A percentile compares a stretch with the other conserved stretches of the same genome.
Conservation (phyloP, 2,797 vertebrate genomes). For the Clarias laeviceps region DNA sequence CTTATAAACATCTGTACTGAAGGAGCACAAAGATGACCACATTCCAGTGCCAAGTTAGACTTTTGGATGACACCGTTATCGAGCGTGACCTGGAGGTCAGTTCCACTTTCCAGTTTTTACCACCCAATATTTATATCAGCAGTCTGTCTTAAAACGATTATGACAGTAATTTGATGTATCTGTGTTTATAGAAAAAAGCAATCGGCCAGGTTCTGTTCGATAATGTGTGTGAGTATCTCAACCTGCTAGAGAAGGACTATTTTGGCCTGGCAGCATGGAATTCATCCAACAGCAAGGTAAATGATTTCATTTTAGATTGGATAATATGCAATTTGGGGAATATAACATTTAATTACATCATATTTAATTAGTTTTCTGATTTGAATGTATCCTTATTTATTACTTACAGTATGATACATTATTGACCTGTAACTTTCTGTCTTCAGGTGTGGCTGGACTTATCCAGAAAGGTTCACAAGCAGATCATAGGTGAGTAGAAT, state of each 20-base stretch:
- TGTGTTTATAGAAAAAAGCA: conserved; percentile 85
- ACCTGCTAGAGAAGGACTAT: conserved; percentile 96
- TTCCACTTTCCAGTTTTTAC: conserved; percentile 4
- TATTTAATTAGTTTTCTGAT: background rate
- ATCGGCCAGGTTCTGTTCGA: conserved; percentile 90
- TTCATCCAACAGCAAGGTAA: conserved; percentile 81
- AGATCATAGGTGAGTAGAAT: conserved; percentile 79
- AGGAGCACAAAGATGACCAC: conserved; percentile 32
- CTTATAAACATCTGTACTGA: background rate
- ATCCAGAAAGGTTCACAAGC: conserved; percentile 93
- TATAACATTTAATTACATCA: background rate
- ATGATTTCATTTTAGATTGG: background rate
- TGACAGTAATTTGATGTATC: background rate
- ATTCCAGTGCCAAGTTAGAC: conserved; percentile 88
- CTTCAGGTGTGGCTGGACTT: conserved; percentile 90
- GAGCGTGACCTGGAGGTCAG: conserved; percentile 93
- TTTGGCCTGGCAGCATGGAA: conserved; percentile 89
- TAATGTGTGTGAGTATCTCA: conserved; percentile 92
- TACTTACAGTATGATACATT: background rate
- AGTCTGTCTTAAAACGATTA: background rate
- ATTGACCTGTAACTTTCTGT: conserved; percentile 24
- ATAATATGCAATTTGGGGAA: background rate
- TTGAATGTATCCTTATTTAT: background rate
- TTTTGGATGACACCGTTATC: conserved; percentile 88
- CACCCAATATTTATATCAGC: background rate